Evolutionary conservation across 2,797 vertebrate genomes (phyloP), one percentile per base, ranked within the genome.

Genomic region (Labeo calbasu): DNA sequence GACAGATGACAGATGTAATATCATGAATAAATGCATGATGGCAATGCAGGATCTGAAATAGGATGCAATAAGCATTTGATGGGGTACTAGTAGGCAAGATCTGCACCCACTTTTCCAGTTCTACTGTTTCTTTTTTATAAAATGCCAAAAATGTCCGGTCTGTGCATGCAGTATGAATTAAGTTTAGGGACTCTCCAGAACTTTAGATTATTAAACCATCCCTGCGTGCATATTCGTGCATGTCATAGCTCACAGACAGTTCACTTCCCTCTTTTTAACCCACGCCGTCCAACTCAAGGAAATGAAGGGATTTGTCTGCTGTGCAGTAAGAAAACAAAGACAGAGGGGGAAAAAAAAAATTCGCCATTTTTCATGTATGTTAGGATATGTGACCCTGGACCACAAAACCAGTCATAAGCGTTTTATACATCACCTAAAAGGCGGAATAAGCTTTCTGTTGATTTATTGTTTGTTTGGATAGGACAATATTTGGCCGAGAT

Each of bases 21-120:
- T 73, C 57, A 73, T 82, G 43, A 32, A 73, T 73, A 73, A 65
- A 82, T 82, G 70, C 80, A 65, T 82, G 61, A 79, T 79, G 59
- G 69, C 57, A 53, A 48, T 81, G 68, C 53, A n/a, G n/a, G n/a
- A n/a, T n/a, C n/a, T n/a, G n/a, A n/a, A n/a, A n/a, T n/a, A 28
- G 36, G 36, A 69, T 72, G 40, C 40, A 28, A 51, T 43, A 71
- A 43, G 17, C 36, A 61, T 70, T 72, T 53, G 48, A 68, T 55
- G 48, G 13, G 21, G 17, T 32, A 73, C 28, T 36, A n/a, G 61
- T 10, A 43, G 53, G 5, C 48, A 53, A 36, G 19, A 40, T 79
- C 21, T 4, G 1, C 48, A 17, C 7, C 46, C 28, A 36, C 48
- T 23, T 50, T 50, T 63, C 6, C 57, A 68, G 75, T 61, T 61